Evolutionary conservation across 2,797 vertebrate species (phyloP).

Genomic region (Argyrosomus regius): DNA sequence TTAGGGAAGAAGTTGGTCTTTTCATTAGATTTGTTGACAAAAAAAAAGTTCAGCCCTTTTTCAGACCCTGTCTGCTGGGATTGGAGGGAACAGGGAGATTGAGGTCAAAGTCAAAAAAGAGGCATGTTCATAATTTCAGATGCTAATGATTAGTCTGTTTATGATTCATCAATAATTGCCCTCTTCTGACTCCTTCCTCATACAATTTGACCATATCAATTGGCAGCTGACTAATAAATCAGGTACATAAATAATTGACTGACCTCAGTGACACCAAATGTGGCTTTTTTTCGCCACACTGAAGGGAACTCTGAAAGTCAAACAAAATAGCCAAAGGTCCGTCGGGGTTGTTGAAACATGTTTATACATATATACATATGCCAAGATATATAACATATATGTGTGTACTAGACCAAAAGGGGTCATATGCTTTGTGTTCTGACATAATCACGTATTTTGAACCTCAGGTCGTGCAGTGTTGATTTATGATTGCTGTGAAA

Average conservation of each 20-base stretch:
- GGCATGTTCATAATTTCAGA: slow-evolving; percentile 29
- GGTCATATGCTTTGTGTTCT: background rate
- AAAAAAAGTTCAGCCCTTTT: background rate
- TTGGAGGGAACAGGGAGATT: background rate
- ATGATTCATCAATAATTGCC: slow-evolving; percentile 35
- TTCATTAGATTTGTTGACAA: background rate
- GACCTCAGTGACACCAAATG: slow-evolving; percentile 11
- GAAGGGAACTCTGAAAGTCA: background rate
- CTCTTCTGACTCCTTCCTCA: background rate
- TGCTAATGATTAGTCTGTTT: slow-evolving; percentile 69
- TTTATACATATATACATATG: background rate
- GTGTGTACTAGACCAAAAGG: background rate
- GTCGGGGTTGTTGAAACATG: background rate
- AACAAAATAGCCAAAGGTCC: background rate
- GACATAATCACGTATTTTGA: slow-evolving; percentile 28
- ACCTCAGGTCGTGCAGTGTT: background rate
- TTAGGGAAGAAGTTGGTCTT: background rate
- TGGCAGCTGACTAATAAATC: slow-evolving; percentile 38
- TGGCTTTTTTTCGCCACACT: background rate
- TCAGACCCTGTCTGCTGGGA: background rate
- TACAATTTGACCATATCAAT: slow-evolving; percentile 20
- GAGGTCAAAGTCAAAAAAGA: slow-evolving; percentile 43
- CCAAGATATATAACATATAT: background rate
- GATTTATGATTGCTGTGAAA: slow-evolving; percentile 53
- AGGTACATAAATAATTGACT: slow-evolving; percentile 26